These are phyloP conservation scores for Diachrysia chrysitis DNA, from an alignment of 2,888 invertebrate species.

Conservation along the genomic window DNA sequence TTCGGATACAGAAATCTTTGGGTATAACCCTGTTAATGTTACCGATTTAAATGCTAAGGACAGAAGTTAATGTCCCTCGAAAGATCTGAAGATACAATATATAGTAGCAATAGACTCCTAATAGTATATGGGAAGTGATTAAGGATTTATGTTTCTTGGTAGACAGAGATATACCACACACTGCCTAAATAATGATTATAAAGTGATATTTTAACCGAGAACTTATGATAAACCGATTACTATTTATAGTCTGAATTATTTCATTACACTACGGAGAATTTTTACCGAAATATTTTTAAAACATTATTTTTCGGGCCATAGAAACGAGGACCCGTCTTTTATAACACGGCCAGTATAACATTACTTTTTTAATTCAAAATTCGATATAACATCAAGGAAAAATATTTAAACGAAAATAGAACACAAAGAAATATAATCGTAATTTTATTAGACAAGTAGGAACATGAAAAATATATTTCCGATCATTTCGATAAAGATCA, in stretches of 20 bases:
- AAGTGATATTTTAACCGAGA: background rate
- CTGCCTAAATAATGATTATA: no score
- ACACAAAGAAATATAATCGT: slow-evolving; percentile 10
- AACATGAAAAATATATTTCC: slow-evolving; percentile 36
- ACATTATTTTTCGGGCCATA: no score
- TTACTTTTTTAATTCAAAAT: slow-evolving; percentile 4
- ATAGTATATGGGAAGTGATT: background rate
- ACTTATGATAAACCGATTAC: background rate
- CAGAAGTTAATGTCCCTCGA: slow-evolving; percentile 27
- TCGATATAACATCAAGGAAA: slow-evolving; percentile 1
- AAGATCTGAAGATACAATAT: background rate
- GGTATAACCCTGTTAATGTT: slow-evolving; percentile 22
- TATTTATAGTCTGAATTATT: background rate
- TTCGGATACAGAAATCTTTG: slow-evolving; percentile 17
- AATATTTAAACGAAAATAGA: slow-evolving; percentile 5
- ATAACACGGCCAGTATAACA: background rate
- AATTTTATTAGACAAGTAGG: slow-evolving; percentile 28
- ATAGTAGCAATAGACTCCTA: background rate
- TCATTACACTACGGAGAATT: background rate
- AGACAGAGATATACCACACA: background rate
- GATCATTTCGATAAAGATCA: slow-evolving; percentile 51
- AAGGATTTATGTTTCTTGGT: background rate
- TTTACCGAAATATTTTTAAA: background rate
- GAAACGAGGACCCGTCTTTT: background rate
- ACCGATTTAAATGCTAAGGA: slow-evolving; percentile 30